Evolutionary conservation across 2,113 vertebrate species (phyloP), one percentile per base, ranked within the genome.

Genomic region (Haplochromis burtoni): DNA sequence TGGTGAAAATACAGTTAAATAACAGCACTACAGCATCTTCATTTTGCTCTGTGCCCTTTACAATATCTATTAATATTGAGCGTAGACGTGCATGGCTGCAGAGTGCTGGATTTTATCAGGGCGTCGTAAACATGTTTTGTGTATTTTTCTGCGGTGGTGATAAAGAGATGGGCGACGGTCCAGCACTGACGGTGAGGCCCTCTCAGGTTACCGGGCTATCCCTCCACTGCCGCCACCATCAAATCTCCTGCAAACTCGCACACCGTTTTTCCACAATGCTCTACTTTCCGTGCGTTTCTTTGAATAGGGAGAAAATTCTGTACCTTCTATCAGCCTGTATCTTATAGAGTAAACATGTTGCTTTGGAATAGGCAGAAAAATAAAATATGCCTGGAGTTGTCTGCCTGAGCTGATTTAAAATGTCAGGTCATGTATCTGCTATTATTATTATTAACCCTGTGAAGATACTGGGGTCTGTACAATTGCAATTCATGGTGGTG

Each of bases 81-180:
- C 59, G 81, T 45, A 73, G 92, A 87, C 76, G 83, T 87, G 91
- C 82, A 83, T 6, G 59, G 80, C 87, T 89, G 94, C 87, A 19
- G 84, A 87, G 87, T 12, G 82, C 45, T 31, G 90, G 93, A 94
- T 95, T 92, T 96, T 96, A 96, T 96, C 94, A 68, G 81, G 24
- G 19, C 3, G 87, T 47, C 91, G 83, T 95, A 95, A 96, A 95
- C 94, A 95, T 92, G 95, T 95, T 95, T 93, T 88, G 90, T 85
- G 86, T 89, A 89, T 95, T 89, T 92, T 88, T 91, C 63, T 51
- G 91, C 40, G 29, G 88, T 38, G 92, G 73, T 26, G 95, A 95
- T 96, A 93, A 86, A 94, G 86, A 84, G 90, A 93, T 92, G 89
- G 94, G 92, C 87, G 76, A 76, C 85, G 31, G 93, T 94, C 93